A percentile compares a stretch with the other conserved stretches of the same genome.
Conservation (phyloP, 2,113 vertebrate species). For the Leiothrix lutea region DNA sequence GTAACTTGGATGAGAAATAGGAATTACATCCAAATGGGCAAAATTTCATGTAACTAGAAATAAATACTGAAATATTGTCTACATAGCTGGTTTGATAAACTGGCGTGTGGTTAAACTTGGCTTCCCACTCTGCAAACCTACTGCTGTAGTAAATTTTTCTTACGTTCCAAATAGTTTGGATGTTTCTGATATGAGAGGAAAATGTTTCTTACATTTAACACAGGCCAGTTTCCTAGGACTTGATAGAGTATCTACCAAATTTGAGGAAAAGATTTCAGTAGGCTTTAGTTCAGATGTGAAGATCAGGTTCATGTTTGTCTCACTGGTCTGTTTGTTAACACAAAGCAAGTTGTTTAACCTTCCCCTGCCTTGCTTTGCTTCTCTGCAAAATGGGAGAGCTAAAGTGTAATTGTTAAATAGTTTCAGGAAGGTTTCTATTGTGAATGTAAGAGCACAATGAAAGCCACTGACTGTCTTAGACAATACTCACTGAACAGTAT, state of each 20-base stretch:
- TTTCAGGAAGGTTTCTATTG: not conserved
- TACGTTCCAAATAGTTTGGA: not conserved
- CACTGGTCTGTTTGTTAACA: not conserved
- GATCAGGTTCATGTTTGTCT: not conserved
- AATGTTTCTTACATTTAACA: not conserved
- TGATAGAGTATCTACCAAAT: not conserved
- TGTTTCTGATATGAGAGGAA: not conserved
- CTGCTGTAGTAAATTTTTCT: not conserved
- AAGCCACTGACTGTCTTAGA: not conserved
- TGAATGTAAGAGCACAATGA: not conserved
- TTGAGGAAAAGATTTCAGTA: not conserved
- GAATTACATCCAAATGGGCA: constrained; percentile 12
- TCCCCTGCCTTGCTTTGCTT: not conserved
- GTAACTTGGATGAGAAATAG: not conserved
- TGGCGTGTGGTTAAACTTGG: not conserved
- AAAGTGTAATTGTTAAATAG: not conserved
- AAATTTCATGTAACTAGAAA: not conserved
- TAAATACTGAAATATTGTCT: not conserved
- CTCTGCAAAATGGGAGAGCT: not conserved
- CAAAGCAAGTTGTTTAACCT: not conserved
- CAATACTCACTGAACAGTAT: not conserved
- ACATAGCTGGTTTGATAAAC: not conserved
- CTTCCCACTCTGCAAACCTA: not conserved
- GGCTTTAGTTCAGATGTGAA: not conserved
- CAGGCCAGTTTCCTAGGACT: not conserved